Percentiles rank a stretch among this genome's conserved stretches.
Evolutionary conservation across 1,140 invertebrate species (phyloP).

Genomic region (Helicoverpa zea): DNA sequence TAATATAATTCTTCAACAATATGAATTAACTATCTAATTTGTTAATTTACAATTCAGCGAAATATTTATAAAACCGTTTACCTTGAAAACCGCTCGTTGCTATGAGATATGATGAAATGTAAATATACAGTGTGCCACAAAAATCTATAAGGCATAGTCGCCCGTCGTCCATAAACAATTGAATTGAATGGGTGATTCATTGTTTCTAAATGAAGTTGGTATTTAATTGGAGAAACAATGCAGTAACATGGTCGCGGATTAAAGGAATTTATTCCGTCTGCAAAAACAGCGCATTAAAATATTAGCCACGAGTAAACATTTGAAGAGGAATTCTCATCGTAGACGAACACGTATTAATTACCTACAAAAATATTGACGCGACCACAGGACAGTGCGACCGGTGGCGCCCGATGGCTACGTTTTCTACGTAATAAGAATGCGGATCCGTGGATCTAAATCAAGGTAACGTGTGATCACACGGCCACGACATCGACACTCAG

Average conservation of each 20-base stretch:
- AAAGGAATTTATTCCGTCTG: slow-evolving; percentile 39
- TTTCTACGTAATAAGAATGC: slow-evolving; percentile 83
- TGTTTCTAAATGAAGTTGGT: slow-evolving; percentile 37
- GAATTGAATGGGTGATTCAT: slow-evolving; percentile 40
- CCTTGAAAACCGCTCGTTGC: slow-evolving; percentile 77
- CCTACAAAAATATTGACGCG: slow-evolving; percentile 83
- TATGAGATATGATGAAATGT: slow-evolving; percentile 74
- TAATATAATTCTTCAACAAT: slow-evolving; percentile 47
- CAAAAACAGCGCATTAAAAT: slow-evolving; percentile 56
- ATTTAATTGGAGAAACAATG: slow-evolving; percentile 36
- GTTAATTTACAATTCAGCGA: slow-evolving; percentile 71
- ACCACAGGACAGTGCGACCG: slow-evolving; percentile 71
- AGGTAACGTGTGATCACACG: slow-evolving; percentile 76
- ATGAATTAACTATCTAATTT: slow-evolving; percentile 64
- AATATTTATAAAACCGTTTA: slow-evolving; percentile 73
- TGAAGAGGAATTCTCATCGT: slow-evolving; percentile 65
- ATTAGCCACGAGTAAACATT: slow-evolving; percentile 66
- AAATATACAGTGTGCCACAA: slow-evolving; percentile 58
- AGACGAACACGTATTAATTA: slow-evolving; percentile 81
- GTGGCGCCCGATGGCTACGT: slow-evolving; percentile 72
- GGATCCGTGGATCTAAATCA: slow-evolving; percentile 82
- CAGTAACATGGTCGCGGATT: slow-evolving; percentile 18
- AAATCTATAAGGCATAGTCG: slow-evolving; percentile 28
- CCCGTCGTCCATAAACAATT: slow-evolving; percentile 24
- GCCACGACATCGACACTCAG: slow-evolving; percentile 60